Evolutionary conservation across 2,888 invertebrate species (phyloP).

Genomic region (Eristalinus sepulchralis): DNA sequence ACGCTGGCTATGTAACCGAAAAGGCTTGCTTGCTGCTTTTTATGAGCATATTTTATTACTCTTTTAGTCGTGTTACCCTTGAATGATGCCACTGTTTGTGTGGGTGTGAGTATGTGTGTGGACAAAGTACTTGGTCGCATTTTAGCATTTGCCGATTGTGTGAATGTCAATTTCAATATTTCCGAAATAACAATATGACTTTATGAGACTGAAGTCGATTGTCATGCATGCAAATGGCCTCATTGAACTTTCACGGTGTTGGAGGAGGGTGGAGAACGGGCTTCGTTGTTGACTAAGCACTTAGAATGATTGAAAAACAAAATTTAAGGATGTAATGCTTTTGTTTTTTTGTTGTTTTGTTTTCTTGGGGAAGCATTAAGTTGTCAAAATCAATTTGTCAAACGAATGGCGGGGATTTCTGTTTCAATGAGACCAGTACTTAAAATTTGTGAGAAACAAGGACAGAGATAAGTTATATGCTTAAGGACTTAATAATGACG

Average conservation of each 20-base stretch:
- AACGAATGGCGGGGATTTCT: background rate
- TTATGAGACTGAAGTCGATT: constrained; percentile 73
- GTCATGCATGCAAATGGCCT: constrained; percentile 80
- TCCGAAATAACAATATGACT: constrained; percentile 66
- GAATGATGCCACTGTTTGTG: constrained; percentile 18
- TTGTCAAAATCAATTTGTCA: constrained; percentile 10
- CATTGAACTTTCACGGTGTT: constrained; percentile 72
- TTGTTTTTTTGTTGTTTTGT: background rate
- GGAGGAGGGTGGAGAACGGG: background rate
- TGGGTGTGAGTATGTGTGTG: background rate
- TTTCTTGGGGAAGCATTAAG: constrained; percentile 7
- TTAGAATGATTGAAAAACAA: constrained; percentile 50
- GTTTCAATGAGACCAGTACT: background rate
- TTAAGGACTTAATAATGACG: too few relatives aligned
- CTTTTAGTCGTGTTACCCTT: constrained; percentile 43
- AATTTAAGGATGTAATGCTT: background rate
- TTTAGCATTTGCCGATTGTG: constrained; percentile 64
- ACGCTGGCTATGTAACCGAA: constrained; percentile 5
- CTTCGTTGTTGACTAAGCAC: constrained; percentile 9
- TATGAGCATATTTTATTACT: constrained; percentile 63
- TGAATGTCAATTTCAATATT: constrained; percentile 70
- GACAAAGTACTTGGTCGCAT: constrained; percentile 57
- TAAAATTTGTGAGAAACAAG: background rate
- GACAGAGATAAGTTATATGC: too few relatives aligned
- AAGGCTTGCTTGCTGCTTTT: constrained; percentile 40